Evolutionary conservation across 2,113 vertebrate genomes (phyloP), one percentile per base, ranked within the genome.

Genomic region (Hiodon alosoides): DNA sequence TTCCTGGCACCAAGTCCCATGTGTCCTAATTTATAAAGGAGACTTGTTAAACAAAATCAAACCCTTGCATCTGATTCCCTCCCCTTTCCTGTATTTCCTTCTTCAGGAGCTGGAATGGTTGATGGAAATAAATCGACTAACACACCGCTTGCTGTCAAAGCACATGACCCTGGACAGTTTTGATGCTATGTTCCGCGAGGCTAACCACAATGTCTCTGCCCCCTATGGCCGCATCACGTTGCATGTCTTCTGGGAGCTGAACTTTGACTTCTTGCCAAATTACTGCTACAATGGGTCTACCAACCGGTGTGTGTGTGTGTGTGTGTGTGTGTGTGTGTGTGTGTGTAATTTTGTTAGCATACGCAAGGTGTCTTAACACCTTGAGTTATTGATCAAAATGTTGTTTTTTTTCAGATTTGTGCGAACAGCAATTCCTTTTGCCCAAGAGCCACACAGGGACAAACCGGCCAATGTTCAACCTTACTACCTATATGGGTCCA

Each of bases 241-340:
- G 14, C 97, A 99, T 0, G 97, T 99, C 83, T 99, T 99, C 89
- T 99, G 97, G 97, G 97, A 99, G 83, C 94, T 99, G 73, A 99
- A 99, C 89, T 99, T 97, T 2, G 97, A 99, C 86, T 99, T 99
- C 85, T 91, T 99, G 65, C 97, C 97, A 67, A 99, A 99, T 90
- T 99, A 99, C 85, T 99, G 97, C 90, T 99, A 99, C 90, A 99
- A 99, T 0, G 97, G 97, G n/a, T 99, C 97, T 81, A 99, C 97
- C 16, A 98, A 98, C 89, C 93, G 97, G 97, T 98, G 46, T 86
- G 87, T 72, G 14, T 31, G 48, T 3, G 6, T 53, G 54, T 58
- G 14, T 60, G 9, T 59, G 13, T 13, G 31, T 59, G 6, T 71
- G 58, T 62, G 9, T 5, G 7, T 57, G n/a, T 59, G 3, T 9